Evolutionary conservation across 2,888 invertebrate species (phyloP), one percentile per base, ranked within the genome.

Genomic region (Cataglyphis rosenhaueri): DNA sequence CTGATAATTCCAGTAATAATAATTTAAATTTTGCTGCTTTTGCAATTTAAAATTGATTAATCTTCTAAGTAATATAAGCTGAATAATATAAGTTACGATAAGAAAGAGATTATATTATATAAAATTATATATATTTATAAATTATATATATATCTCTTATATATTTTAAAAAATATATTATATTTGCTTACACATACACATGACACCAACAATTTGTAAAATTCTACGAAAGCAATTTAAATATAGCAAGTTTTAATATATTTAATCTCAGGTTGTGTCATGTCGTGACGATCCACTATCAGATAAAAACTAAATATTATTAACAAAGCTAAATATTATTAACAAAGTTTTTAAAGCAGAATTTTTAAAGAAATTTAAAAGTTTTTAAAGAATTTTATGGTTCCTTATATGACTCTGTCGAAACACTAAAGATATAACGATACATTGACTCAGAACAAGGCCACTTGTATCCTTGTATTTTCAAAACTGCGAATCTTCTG

Each of bases 311-410:
- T 35, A 32, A 25, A 55, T 57, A 55, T 21, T 21, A 70, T 35
- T 71, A 35, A 71, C 32, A n/a, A 48, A n/a, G 15, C 25, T 32
- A 15, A 25, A 55, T 57, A 55, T 21, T 21, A 70, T 35, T 71
- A 35, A 71, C 38, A 35, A 66, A 64, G 12, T n/a, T 18, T 2
- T 44, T 25, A 25, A 25, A 25, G 1, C 21, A 15, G 9, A 32
- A 21, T n/a, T 18, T 2, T 44, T 25, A 25, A 25, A 25, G 1
- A 25, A 25, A 25, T 25, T 25, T 25, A 25, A 25, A 25, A 25
- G 25, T 25, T 25, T 25, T 25, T 25, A 25, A 57, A 57, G 12
- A 35, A 4, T 1, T 18, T 71, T n/a, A 25, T 18, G 18, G 3
- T 18, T 10, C 10, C 18, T 52, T 35, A 15, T 52, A 15, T 10